phyloP scores from a whole-genome alignment of 2,113 vertebrate species.

The Casuarius casuarius region DNA sequence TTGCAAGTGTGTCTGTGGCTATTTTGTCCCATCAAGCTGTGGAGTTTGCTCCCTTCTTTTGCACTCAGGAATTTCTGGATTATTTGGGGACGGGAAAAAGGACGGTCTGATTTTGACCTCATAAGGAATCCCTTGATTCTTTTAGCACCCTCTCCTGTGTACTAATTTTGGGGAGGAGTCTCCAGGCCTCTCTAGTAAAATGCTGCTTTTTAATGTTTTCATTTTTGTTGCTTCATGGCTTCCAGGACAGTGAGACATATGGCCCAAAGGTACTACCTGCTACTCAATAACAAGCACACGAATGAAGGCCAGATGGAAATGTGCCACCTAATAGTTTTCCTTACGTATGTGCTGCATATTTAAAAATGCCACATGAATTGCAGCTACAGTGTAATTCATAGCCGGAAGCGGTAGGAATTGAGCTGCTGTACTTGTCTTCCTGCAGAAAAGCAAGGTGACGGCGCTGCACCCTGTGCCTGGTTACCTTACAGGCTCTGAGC shows the following conservation, averaged over 20 bases:
- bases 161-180: background rate
- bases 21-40: background rate
- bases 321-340: background rate
- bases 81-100: background rate
- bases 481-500: background rate
- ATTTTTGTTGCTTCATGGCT: background rate
- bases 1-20: background rate
- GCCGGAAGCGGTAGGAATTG: background rate
- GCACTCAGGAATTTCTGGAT: background rate
- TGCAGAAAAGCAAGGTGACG: background rate
- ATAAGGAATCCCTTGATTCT: background rate
- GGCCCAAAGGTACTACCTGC: background rate
- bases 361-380: background rate
- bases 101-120: background rate
- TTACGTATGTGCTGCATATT: background rate
- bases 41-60: background rate
- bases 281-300: background rate
- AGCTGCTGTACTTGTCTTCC: background rate
- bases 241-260: background rate
- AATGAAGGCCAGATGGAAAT: background rate
- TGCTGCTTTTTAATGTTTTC: background rate
- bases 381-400: background rate
- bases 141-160: background rate
- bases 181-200: background rate
- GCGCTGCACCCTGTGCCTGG: background rate